Evolutionary conservation across 1,140 invertebrate species (phyloP).

Genomic region (Galleria mellonella): DNA sequence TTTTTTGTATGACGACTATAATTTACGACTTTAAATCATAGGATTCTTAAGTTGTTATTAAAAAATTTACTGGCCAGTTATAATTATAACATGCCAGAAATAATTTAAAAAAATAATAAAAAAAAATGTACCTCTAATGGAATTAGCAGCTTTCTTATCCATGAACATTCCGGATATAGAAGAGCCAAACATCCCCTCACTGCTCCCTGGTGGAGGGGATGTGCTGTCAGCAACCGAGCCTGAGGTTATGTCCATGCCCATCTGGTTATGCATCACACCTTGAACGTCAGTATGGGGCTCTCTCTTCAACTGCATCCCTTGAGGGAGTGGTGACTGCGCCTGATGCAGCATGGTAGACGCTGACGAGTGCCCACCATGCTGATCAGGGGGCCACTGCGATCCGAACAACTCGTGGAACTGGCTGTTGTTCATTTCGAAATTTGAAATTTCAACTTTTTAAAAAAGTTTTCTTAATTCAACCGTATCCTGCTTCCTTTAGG

Average conservation of each 20-base stretch:
- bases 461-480: constrained; percentile 3
- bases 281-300: constrained; percentile 47
- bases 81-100: too few relatives aligned
- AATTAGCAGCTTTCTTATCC: constrained; percentile 77
- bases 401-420: constrained; percentile 71
- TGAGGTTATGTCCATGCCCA: constrained; percentile 59
- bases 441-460: constrained; percentile 9
- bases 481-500: constrained; percentile 1
- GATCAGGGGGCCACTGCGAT: constrained; percentile 70
- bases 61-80: background rate
- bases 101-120: constrained; percentile 18
- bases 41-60: too few relatives aligned
- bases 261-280: constrained; percentile 51
- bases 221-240: constrained; percentile 65
- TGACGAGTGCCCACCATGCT: constrained; percentile 64
- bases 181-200: constrained; percentile 58
- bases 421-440: constrained; percentile 53
- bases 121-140: constrained; percentile 75
- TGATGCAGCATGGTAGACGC: constrained; percentile 65
- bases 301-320: constrained; percentile 55
- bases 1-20: too few relatives aligned
- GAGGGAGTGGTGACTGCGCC: constrained; percentile 21
- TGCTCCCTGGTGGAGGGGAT: constrained; percentile 59
- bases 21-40: too few relatives aligned
- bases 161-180: constrained; percentile 62